Conservation (phyloP, 2,888 invertebrate genomes). For the Congeria kusceri region DNA sequence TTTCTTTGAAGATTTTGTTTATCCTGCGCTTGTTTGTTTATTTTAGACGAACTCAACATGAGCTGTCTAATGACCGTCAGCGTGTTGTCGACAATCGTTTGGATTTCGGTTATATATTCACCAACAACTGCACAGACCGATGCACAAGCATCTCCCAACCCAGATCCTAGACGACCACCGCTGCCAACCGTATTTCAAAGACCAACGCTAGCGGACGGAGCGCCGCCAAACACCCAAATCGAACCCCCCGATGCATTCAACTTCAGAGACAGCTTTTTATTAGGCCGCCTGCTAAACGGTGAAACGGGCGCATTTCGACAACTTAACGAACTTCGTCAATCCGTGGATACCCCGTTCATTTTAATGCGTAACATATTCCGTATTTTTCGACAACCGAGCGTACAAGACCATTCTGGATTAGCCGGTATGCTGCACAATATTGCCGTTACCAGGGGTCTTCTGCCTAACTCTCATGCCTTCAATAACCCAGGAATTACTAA, state of each 20-base stretch:
- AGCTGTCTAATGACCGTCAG: too few relatives aligned
- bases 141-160: too few relatives aligned
- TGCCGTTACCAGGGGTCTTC: constrained; percentile 24
- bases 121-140: too few relatives aligned
- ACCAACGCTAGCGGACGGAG: too few relatives aligned
- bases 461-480: constrained; percentile 20
- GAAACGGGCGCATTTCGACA: constrained; percentile 25
- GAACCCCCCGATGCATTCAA: constrained; percentile 18
- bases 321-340: constrained; percentile 21
- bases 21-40: too few relatives aligned
- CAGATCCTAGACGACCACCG: too few relatives aligned
- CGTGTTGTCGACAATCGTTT: too few relatives aligned
- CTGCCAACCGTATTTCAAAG: too few relatives aligned
- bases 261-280: constrained; percentile 39
- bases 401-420: constrained; percentile 16
- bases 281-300: constrained; percentile 30
- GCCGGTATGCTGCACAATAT: constrained; percentile 28
- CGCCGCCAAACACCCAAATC: too few relatives aligned
- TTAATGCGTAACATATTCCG: constrained; percentile 31
- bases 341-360: constrained; percentile 23
- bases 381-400: constrained; percentile 9
- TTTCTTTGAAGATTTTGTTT: too few relatives aligned
- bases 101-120: too few relatives aligned
- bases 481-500: background rate
- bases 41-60: too few relatives aligned